Percentiles rank a stretch among this genome's conserved stretches.
Evolutionary conservation across 2,113 vertebrate genomes (phyloP).

Genomic region (Potamarius usumacintae): DNA sequence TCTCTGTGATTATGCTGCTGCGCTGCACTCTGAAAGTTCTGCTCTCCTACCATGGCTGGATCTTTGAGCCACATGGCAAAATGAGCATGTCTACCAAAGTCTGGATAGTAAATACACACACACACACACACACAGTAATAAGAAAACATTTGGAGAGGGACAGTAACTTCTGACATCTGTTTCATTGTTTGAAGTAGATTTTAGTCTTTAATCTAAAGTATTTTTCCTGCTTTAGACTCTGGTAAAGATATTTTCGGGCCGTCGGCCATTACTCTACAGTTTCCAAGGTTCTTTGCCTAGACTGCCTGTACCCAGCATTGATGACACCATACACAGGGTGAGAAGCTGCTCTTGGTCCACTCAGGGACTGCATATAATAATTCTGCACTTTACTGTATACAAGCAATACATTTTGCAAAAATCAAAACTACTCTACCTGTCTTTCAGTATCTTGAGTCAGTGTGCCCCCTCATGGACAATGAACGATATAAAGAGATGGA

Average conservation of each 20-base stretch:
- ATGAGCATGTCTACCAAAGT: slow-evolving; percentile 80
- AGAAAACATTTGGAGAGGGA: not conserved
- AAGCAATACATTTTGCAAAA: not conserved
- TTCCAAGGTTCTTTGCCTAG: slow-evolving; percentile 90
- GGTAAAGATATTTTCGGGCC: slow-evolving; percentile 81
- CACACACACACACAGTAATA: not conserved
- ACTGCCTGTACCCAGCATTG: slow-evolving; percentile 84
- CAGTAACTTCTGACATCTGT: not conserved
- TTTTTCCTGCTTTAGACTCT: slow-evolving; percentile 64
- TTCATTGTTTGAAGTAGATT: not conserved
- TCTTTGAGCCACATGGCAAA: slow-evolving; percentile 89
- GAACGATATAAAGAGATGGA: slow-evolving; percentile 80
- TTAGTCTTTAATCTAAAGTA: not conserved
- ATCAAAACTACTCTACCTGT: not conserved
- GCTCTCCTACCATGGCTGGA: slow-evolving; percentile 92
- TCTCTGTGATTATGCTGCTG: slow-evolving; percentile 81
- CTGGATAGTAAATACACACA: slow-evolving; percentile 78
- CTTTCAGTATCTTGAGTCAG: slow-evolving; percentile 88
- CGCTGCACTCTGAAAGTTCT: slow-evolving; percentile 83
- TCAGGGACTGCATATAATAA: not conserved
- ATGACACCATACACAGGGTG: slow-evolving; percentile 85
- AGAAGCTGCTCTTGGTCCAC: slow-evolving; percentile 38
- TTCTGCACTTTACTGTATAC: not conserved
- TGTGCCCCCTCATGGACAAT: slow-evolving; percentile 79
- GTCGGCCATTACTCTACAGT: slow-evolving; percentile 89